These are phyloP conservation scores for Epizoanthus ramosus DNA, from an alignment of 92 coral and sea anemone species.

Conservation along the genomic window DNA sequence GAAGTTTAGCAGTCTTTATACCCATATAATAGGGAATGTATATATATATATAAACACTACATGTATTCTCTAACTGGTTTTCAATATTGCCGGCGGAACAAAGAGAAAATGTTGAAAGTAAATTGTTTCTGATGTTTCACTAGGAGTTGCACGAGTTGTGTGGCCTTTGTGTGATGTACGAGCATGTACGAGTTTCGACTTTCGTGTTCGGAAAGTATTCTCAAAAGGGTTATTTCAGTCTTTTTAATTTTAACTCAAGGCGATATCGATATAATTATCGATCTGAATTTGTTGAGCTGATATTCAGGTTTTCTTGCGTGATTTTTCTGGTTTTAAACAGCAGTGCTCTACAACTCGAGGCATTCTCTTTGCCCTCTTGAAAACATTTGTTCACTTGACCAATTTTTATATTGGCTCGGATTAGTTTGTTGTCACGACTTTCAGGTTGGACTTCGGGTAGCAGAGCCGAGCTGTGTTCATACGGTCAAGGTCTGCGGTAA, in stretches of 20 bases:
- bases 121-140: no score
- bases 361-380: no score
- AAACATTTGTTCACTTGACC: neutral
- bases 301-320: conserved; percentile 2
- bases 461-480: neutral
- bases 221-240: neutral
- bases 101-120: no score
- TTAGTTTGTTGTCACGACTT: neutral
- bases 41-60: no score
- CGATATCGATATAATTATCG: neutral
- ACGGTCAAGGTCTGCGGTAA: no score
- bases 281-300: neutral
- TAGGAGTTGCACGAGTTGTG: no score
- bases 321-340: no score
- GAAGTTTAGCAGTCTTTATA: neutral
- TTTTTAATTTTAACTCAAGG: neutral
- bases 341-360: no score
- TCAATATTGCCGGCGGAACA: no score
- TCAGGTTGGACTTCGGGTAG: neutral
- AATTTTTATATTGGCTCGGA: neutral
- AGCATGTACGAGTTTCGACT: neutral
- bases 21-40: neutral
- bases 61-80: no score
- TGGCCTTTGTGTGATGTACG: neutral
- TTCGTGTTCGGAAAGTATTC: neutral